Conservation (phyloP, 2,888 invertebrate species). For the Formica aserva region DNA sequence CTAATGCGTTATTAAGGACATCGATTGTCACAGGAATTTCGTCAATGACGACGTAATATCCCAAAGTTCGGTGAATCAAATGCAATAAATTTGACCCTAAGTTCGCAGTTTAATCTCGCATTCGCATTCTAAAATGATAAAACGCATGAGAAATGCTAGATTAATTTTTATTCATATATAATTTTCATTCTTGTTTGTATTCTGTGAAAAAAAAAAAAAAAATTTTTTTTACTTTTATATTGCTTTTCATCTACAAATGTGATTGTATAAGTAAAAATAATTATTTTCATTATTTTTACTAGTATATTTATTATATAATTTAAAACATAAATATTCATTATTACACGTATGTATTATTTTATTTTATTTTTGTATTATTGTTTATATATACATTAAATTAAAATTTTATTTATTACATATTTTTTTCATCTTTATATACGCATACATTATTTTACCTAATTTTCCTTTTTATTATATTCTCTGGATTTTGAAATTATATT, state of each 20-base stretch:
- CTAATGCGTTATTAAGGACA: conserved; percentile 43
- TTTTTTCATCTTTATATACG: neutral
- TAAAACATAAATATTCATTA: neutral
- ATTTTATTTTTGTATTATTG: neutral
- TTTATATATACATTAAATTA: neutral
- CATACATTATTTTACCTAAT: neutral
- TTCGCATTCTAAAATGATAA: neutral
- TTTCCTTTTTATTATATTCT: neutral
- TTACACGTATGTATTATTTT: neutral
- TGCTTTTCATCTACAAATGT: neutral
- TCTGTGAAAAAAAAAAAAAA: neutral
- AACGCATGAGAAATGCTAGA: neutral
- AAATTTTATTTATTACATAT: neutral
- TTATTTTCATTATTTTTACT: neutral
- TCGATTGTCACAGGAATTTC: conserved; percentile 44
- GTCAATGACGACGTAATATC: conserved; percentile 20
- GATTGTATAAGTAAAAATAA: neutral
- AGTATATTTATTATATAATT: neutral
- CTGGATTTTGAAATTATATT: neutral
- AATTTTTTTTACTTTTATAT: neutral
- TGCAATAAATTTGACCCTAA: neutral
- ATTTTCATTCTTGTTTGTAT: neutral
- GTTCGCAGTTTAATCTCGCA: neutral
- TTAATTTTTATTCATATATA: neutral
- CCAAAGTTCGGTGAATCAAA: conserved; percentile 9